Base-by-base conservation (phyloP, 2,888 invertebrate species). In the Abrostola triplasia region DNA sequence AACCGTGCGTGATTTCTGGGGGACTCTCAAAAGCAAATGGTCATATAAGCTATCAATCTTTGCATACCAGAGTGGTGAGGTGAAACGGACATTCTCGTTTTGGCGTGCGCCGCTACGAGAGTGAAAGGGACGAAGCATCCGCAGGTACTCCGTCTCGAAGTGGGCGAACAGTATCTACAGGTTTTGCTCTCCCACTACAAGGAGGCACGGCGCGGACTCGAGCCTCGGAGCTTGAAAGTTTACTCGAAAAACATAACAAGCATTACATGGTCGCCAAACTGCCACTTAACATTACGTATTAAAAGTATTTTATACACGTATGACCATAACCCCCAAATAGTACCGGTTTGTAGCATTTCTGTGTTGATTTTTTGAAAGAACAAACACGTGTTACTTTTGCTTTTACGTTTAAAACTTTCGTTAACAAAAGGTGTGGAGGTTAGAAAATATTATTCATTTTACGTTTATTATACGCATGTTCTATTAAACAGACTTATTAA, bases 21-120 rank as follows among this genome's bases (percentile, higher is more conserved):
- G 88, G 90, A 91, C 90, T 91, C 91, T 92, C 92, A 92, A 92
- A 93, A 93, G 90, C 94, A 90, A 94, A 94, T 94, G 93, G 94
- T 93, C 94, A 89, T 93, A 94, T 92, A 94, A 90, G 91, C 94
- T 94, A 94, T 94, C 94, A 94, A 93, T 94, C 94, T 94, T 94
- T 94, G 94, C 94, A 94, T 94, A 94, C 94, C 94, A 94, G 93
- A 90, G 92, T 92, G 88, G 92, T 90, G 86, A 81, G 90, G 86
- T 92, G 94, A 93, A 88, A 94, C 89, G 85, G 91, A 87, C 82
- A 82, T 77, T 86, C 83, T 82, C 77, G 86, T 84, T 85, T 85
- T 78, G 80, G 80, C 79, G 76, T 70, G 75, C 67, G 66, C 61
- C 75, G 76, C 63, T 53, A 84, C 78, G 86, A 74, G 94, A 82